Percentiles rank a stretch among this genome's conserved stretches.
Evolutionary conservation across 2,113 vertebrate species (phyloP).

Genomic region (Dicentrarchus labrax): DNA sequence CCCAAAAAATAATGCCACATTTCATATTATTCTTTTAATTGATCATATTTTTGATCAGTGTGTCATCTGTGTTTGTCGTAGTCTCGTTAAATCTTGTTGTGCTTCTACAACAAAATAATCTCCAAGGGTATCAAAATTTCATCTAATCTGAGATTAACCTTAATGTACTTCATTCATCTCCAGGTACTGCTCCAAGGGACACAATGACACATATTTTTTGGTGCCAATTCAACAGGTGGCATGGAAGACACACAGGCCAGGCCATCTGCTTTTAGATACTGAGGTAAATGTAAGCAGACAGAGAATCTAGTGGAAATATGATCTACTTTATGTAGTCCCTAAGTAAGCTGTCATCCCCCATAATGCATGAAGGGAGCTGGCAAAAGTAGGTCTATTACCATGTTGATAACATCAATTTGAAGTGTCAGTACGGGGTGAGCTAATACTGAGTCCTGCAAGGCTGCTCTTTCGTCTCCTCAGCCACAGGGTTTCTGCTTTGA

Average conservation of each 20-base stretch:
- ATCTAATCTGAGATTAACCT: constrained; percentile 34
- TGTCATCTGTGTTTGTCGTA: not conserved
- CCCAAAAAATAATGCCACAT: too few relatives aligned
- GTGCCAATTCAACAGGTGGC: constrained; percentile 45
- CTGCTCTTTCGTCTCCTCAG: constrained; percentile 44
- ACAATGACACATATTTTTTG: constrained; percentile 13
- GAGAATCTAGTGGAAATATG: constrained; percentile 72
- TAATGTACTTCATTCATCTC: constrained; percentile 1
- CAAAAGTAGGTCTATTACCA: constrained; percentile 76
- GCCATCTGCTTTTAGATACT: constrained; percentile 64
- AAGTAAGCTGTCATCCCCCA: constrained; percentile 76
- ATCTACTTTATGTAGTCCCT: constrained; percentile 76
- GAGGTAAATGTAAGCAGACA: constrained; percentile 72
- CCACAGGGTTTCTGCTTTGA: constrained; percentile 68
- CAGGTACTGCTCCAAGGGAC: constrained; percentile 18
- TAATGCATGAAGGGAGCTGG: constrained; percentile 70
- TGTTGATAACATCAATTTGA: constrained; percentile 78
- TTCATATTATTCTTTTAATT: not conserved
- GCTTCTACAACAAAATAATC: constrained; percentile 1
- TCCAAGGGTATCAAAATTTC: constrained; percentile 16
- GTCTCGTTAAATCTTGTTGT: constrained; percentile 2
- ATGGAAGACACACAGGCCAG: constrained; percentile 35
- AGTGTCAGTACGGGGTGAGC: constrained; percentile 68
- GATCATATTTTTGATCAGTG: not conserved
- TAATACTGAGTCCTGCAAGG: constrained; percentile 58